Evolutionary conservation across 1,140 invertebrate species (phyloP).

Genomic region (Triops longicaudatus): DNA sequence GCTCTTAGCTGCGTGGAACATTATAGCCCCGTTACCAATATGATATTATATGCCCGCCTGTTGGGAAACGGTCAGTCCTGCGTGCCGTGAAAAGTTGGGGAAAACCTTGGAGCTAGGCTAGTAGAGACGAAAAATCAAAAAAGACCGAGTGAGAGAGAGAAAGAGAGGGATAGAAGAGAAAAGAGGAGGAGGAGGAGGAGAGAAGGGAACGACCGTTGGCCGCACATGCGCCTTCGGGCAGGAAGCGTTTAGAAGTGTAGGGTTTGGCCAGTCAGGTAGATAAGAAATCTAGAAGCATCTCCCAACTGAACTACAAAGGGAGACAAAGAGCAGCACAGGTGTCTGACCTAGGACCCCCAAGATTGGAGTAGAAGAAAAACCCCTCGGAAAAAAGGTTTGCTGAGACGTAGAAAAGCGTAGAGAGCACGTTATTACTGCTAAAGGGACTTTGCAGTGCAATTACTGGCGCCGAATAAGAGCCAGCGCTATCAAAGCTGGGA

Average conservation of each 20-base stretch:
- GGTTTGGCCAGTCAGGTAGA: neutral
- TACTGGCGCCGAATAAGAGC: too few relatives aligned
- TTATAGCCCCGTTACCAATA: neutral
- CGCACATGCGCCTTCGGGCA: neutral
- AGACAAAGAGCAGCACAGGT: constrained; percentile 2
- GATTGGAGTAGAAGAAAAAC: neutral
- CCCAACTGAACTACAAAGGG: neutral
- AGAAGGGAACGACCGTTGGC: neutral
- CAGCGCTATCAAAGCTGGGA: too few relatives aligned
- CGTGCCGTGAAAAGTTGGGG: neutral
- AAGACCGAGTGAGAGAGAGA: neutral
- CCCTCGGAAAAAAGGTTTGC: neutral
- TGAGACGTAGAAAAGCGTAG: neutral
- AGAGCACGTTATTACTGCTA: neutral
- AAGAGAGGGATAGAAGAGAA: neutral
- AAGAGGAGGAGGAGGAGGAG: neutral
- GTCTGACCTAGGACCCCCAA: neutral
- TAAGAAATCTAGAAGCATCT: constrained; percentile 4
- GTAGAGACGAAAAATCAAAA: neutral
- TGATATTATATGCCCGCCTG: neutral
- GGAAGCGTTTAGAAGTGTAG: constrained; percentile 9
- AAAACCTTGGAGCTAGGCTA: neutral
- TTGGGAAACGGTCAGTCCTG: constrained; percentile 9
- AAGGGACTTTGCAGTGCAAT: too few relatives aligned
- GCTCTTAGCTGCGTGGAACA: neutral